Evolutionary conservation across 2,888 invertebrate genomes (phyloP).

Genomic region (Neocrepidodera transversa): DNA sequence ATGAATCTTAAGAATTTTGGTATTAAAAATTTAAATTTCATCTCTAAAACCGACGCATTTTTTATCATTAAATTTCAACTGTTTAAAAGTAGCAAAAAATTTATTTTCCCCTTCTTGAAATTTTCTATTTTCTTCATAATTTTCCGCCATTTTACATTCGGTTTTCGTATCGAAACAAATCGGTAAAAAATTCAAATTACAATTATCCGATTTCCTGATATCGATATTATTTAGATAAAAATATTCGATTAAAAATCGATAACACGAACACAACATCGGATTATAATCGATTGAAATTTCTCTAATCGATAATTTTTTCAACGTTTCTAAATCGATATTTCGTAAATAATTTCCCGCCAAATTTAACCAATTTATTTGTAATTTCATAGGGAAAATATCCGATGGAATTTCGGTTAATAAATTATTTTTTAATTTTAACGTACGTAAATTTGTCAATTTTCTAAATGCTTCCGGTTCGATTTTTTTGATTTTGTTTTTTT

Average conservation of each 20-base stretch:
- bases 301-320: not conserved
- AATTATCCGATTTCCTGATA: conserved; percentile 1
- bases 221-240: not conserved
- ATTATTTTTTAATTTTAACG: conserved; percentile 15
- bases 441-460: not conserved
- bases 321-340: not conserved
- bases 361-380: conserved; percentile 1
- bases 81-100: not conserved
- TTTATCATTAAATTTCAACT: not conserved
- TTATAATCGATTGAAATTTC: conserved; percentile 10
- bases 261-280: conserved; percentile 15
- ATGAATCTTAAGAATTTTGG: too few relatives aligned
- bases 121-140: not conserved
- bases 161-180: not conserved
- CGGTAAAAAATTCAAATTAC: conserved; percentile 6
- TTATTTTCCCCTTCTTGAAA: not conserved
- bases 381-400: not conserved
- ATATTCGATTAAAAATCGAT: not conserved
- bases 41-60: too few relatives aligned
- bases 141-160: not conserved
- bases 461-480: conserved; percentile 8
- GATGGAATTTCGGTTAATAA: not conserved
- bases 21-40: too few relatives aligned
- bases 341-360: conserved; percentile 7
- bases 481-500: conserved; percentile 1